Base-by-base conservation (phyloP, 37 sponge, comb jelly and placozoan species). In the Chondrilla cf. caribensis region DNA sequence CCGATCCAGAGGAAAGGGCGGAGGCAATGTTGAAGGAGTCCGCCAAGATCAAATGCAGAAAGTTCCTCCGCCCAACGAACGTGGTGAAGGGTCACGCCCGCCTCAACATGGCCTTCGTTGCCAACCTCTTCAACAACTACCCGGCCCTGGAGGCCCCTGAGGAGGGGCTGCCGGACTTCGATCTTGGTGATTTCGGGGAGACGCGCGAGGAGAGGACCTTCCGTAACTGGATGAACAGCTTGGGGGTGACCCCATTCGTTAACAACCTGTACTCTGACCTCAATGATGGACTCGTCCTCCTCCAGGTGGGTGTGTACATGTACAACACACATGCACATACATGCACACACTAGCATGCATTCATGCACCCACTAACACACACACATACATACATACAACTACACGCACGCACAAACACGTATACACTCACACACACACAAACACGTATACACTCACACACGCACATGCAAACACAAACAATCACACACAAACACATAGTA, bases 201-300 rank as follows among this genome's bases (percentile, higher is more conserved):
- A 95, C 92, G 0, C 78, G 99, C 22, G 99, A 98, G 81, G 99
- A 93, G 87, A 95, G 87, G 70, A 95, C 98, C 54, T 95, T 94
- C 90, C 83, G 98, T 60, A 97, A 97, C 85, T 97, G 98, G 98
- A 97, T 97, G 98, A 97, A 97, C 94, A 89, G 90, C 36, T 81
- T 95, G 41, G 98, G 98, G 8, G 98, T 95, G 36, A 84, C 87
- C 41, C 98, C 98, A 0, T 91, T 93, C 58, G 98, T 97, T 18
- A 91, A 95, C 71, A 90, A 82, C 77, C 75, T 97, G 29, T 97
- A 95, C 87, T 65, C 78, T 9, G 98, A 97, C 81, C 84, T 95
- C 32, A 89, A 79, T 31, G 95, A 97, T 82, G 98, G 95, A 0
- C 86, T 90, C 25, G 94, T 93, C 2, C 84, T 97, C 2, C 65